Evolutionary conservation across 2,797 vertebrate species (phyloP), one percentile per base, ranked within the genome.

Genomic region (Malacoraja senta): DNA sequence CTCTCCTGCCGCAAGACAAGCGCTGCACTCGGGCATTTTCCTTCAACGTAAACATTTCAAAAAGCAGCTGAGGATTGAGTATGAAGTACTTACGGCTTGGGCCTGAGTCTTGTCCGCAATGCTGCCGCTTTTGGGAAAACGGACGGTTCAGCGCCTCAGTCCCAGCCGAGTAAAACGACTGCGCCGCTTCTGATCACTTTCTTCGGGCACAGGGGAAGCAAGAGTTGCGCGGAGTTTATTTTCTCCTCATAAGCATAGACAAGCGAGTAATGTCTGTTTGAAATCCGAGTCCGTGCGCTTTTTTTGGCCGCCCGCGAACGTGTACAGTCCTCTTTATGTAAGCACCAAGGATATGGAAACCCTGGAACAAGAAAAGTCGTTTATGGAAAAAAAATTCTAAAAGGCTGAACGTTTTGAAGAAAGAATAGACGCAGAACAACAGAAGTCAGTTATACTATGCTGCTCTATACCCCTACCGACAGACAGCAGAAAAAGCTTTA

Each of bases 381-480:
- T 98, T 98, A 98, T 97, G 98, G 97, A 98, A 97, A 98, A 38
- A 96, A 96, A 96, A 98, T 97, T 97, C 98, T 97, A 98, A 98
- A 98, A 97, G 98, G 97, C 97, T 97, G 97, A 97, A 98, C 98
- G 84, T 88, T 97, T 97, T 97, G 97, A 97, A 96, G 97, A 97
- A 98, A 98, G 98, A 99, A 99, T 98, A 98, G 98, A 97, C 97
- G 97, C 98, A 98, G 98, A 98, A 99, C 98, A 99, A 99, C 98
- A 99, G 98, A 99, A 99, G 98, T 99, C 98, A 99, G 97, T 98
- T 98, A 97, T 97, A 97, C 97, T 96, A 97, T 97, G 97, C 97
- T 97, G 97, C 98, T 98, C 97, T 97, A 97, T 97, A 97, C 97
- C 96, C 97, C 97, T 97, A 97, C 97, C 97, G 96, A 98, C 97